Percentiles rank a stretch among this genome's conserved stretches.
These are phyloP conservation scores for Drosophila hamatofila DNA, from an alignment of 2,888 invertebrate species.

Conservation along the genomic window DNA sequence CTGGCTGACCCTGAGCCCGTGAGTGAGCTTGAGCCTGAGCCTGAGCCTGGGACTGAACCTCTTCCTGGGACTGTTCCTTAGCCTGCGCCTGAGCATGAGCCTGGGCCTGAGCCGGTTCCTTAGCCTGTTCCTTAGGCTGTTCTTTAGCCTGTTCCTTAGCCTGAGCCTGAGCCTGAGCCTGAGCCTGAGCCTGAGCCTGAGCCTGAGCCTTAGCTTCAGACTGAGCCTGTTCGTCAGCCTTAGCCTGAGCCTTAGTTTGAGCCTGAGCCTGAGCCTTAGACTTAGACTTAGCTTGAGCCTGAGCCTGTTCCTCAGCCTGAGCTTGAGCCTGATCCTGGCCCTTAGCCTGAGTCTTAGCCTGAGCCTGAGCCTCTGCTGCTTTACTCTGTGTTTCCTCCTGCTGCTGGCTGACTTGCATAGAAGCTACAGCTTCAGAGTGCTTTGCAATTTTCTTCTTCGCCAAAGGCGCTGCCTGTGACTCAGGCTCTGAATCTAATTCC, in stretches of 20 bases:
- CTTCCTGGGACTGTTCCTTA: background rate
- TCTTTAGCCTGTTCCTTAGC: background rate
- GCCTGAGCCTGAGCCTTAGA: background rate
- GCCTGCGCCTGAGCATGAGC: background rate
- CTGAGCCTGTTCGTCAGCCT: background rate
- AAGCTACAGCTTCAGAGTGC: background rate
- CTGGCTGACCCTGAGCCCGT: background rate
- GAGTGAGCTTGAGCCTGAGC: fast-evolving
- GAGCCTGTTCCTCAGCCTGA: background rate
- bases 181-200: background rate
- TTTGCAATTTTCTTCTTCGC: background rate
- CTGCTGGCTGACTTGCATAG: background rate
- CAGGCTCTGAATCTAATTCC: background rate
- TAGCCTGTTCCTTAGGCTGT: background rate
- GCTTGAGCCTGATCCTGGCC: background rate
- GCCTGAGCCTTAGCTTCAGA: background rate
- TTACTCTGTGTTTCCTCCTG: background rate
- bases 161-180: background rate
- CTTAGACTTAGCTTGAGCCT: background rate
- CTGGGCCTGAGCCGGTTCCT: background rate
- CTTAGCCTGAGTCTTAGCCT: background rate
- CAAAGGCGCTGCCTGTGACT: background rate
- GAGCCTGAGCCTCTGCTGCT: background rate
- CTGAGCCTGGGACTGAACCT: background rate
- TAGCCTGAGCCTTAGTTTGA: background rate